Evolutionary conservation across 1,140 invertebrate genomes (phyloP).

Genomic region (Theocolax elegans): DNA sequence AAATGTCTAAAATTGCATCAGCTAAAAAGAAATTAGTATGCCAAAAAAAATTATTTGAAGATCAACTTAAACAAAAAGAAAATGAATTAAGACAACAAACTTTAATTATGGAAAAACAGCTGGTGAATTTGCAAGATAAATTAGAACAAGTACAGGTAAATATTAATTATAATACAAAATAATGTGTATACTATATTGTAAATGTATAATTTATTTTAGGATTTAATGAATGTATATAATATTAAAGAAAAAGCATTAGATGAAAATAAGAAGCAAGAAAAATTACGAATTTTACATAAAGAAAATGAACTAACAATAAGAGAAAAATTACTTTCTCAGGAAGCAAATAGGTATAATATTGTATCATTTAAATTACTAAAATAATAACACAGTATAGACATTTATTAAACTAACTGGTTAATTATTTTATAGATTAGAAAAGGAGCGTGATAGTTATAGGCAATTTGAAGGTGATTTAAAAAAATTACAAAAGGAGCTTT

Average conservation of each 20-base stretch:
- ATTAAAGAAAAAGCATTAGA: constrained; percentile 55
- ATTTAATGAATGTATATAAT: constrained; percentile 51
- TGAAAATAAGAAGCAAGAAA: constrained; percentile 49
- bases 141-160: constrained; percentile 59
- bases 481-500: constrained; percentile 58
- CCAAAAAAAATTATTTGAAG: constrained; percentile 58
- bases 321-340: constrained; percentile 56
- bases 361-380: constrained; percentile 30
- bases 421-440: constrained; percentile 55
- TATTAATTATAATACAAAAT: too few relatives aligned
- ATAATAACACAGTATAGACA: background rate
- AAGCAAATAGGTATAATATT: constrained; percentile 55
- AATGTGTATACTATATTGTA: constrained; percentile 26
- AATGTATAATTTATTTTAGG: constrained; percentile 44
- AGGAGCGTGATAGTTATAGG: constrained; percentile 51
- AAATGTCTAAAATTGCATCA: constrained; percentile 43
- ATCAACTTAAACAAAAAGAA: constrained; percentile 54
- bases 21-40: constrained; percentile 54
- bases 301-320: constrained; percentile 57
- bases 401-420: background rate
- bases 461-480: constrained; percentile 58
- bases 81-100: constrained; percentile 55
- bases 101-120: constrained; percentile 52
- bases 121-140: constrained; percentile 57
- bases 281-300: constrained; percentile 52